Evolutionary conservation across 2,797 vertebrate genomes (phyloP), one percentile per base, ranked within the genome.

Genomic region (Falco berigora): DNA sequence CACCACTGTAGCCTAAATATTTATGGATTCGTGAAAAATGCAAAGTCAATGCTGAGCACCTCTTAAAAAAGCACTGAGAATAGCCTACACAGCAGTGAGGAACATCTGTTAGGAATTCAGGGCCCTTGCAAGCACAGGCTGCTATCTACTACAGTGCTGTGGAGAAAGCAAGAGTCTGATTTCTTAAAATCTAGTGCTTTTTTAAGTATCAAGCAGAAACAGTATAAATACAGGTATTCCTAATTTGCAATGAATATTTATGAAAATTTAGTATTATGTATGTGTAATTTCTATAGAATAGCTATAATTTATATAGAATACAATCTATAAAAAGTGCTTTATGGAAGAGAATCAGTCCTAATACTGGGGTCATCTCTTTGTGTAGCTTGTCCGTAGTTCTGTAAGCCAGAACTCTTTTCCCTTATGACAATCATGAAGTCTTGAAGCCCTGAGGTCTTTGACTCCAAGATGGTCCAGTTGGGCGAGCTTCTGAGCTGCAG

Each of bases 21-120:
- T 95, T 96, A 95, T 14, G 9, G 75, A 83, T 64, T 80, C 81
- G 89, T 96, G 88, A 96, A 97, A 95, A 93, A 96, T 88, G 83
- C 84, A 86, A 92, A 92, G 75, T n/a, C 92, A 78, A 87, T 95
- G 62, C 50, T 93, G 62, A 96, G 72, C 89, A 86, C 61, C 32
- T 79, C 61, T 64, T 93, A 52, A 68, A 79, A 85, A 49, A 87
- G 92, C 53, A 18, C 27, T 90, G 89, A 94, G 89, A 91, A 58
- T 72, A 88, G 68, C 82, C 68, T 83, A 47, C 68, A 25, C 4
- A 24, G 72, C 61, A 58, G 61, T 77, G 84, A 94, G 86, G 89
- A 90, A 66, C n/a, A 47, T 74, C 56, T 82, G 46, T n/a, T 46
- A 77, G 81, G 86, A 92, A 71, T 80, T 12, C 2, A 1, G 27